Percentiles rank a stretch among this genome's conserved stretches.
Conservation (phyloP, 2,888 invertebrate genomes). For the Pseudococcus jackbeardsleyi region DNA sequence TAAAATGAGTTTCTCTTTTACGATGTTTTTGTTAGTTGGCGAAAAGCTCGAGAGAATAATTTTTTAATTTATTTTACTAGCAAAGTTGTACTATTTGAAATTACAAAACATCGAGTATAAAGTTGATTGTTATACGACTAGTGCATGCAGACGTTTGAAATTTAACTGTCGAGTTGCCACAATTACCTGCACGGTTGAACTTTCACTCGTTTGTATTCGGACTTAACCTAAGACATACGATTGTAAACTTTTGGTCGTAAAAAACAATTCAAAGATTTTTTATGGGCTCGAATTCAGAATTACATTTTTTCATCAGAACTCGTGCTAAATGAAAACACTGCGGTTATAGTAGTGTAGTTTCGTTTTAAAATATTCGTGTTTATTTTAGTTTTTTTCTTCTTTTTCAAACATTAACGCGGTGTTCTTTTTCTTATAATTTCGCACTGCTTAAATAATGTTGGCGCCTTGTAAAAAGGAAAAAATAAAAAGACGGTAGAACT, state of each 20-base stretch:
- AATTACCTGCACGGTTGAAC: neutral
- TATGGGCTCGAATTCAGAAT: too few relatives aligned
- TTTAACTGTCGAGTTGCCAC: neutral
- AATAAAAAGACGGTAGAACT: neutral
- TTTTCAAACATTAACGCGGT: neutral
- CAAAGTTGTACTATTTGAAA: neutral
- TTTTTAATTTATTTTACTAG: constrained; percentile 17
- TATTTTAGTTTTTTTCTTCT: neutral
- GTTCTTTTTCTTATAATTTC: constrained; percentile 2
- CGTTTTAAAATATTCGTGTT: neutral
- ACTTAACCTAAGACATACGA: too few relatives aligned
- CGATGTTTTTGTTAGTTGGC: neutral
- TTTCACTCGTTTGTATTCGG: neutral
- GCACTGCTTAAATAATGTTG: neutral
- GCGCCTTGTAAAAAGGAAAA: constrained; percentile 1
- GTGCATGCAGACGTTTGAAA: neutral
- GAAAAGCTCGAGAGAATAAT: constrained; percentile 1
- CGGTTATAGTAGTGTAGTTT: neutral
- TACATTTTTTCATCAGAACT: too few relatives aligned
- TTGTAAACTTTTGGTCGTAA: too few relatives aligned
- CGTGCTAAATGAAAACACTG: neutral
- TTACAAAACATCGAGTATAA: neutral
- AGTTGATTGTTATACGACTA: neutral
- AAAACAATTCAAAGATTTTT: too few relatives aligned
- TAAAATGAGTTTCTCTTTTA: neutral